Evolutionary conservation across 1,140 invertebrate genomes (phyloP), one percentile per base, ranked within the genome.

Genomic region (Drosophila saltans): DNA sequence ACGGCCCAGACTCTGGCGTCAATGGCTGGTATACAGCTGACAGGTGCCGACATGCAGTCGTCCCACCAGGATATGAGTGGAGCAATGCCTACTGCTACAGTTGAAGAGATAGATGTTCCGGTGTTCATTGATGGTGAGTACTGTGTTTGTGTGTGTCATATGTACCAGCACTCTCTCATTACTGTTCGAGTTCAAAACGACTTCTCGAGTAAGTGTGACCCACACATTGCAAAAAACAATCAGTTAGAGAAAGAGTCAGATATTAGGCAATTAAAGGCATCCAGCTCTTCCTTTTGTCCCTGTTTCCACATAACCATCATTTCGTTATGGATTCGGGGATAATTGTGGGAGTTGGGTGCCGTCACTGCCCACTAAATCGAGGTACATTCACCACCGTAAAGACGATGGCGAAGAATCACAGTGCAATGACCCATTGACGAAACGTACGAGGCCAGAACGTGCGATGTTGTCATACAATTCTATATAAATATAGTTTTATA

Each of bases 111-210:
- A 85, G 88, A 91, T 81, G 90, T 91, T 91, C 90, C 90, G 90
- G 90, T 91, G 86, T 91, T 91, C 90, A 91, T 91, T 85, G 86
- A 91, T 91, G 90, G 90, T 91, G 90, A 91, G 90, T 91, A 91
- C 90, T 91, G 90, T 91, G 90, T 90, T 90, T 90, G 65, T 90
- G 85, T 90, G 85, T 84, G 88, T 84, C 78, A 83, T 85, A 56
- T 72, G 84, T 89, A 90, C 84, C 77, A 86, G 83, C 76, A 88
- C 83, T 86, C 83, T 86, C 83, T 89, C 84, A 80, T 86, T 88
- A 86, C 83, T 86, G 84, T 88, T 72, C 60, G 62, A 73, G 52
- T 55, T 33, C 33, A 24, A 58, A 48, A 16, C 39, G 39, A 69
- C 55, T 24, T 40, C 8, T 40, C 8, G 52, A 26, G 8, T 41